Percentiles rank a stretch among this genome's conserved stretches.
Conservation (phyloP, 2,113 vertebrate genomes). For the Pandion haliaetus region DNA sequence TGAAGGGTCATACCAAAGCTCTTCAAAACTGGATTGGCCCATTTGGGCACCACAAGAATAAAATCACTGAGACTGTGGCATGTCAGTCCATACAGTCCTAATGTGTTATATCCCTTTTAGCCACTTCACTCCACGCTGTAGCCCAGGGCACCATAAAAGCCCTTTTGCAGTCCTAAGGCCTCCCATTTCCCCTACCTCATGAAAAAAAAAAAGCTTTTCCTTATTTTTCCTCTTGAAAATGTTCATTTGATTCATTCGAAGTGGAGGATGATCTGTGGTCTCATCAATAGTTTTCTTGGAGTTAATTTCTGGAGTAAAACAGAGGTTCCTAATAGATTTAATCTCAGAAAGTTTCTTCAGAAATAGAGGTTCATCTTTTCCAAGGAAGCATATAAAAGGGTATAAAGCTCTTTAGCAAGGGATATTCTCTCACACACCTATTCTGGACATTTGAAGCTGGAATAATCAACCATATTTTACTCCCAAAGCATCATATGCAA, state of each 20-base stretch:
- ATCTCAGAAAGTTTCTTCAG: neutral
- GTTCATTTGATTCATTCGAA: neutral
- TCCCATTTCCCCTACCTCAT: neutral
- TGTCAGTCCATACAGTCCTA: neutral
- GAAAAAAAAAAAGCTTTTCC: neutral
- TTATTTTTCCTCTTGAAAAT: neutral
- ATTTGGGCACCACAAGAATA: neutral
- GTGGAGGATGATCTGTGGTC: neutral
- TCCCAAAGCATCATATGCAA: neutral
- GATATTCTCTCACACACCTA: neutral
- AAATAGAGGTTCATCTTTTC: neutral
- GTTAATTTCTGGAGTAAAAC: neutral
- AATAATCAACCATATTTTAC: neutral
- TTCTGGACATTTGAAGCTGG: neutral
- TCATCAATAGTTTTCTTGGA: neutral
- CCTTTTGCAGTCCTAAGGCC: neutral
- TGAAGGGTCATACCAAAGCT: neutral
- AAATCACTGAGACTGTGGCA: neutral
- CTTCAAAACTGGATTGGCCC: neutral
- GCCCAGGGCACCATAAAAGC: neutral
- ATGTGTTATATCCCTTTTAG: neutral
- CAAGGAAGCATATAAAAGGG: rapidly evolving
- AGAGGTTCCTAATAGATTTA: neutral
- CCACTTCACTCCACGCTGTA: neutral
- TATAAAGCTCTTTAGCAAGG: neutral